Evolutionary conservation across 2,113 vertebrate genomes (phyloP).

Genomic region (Chloropsis cyanopogon): DNA sequence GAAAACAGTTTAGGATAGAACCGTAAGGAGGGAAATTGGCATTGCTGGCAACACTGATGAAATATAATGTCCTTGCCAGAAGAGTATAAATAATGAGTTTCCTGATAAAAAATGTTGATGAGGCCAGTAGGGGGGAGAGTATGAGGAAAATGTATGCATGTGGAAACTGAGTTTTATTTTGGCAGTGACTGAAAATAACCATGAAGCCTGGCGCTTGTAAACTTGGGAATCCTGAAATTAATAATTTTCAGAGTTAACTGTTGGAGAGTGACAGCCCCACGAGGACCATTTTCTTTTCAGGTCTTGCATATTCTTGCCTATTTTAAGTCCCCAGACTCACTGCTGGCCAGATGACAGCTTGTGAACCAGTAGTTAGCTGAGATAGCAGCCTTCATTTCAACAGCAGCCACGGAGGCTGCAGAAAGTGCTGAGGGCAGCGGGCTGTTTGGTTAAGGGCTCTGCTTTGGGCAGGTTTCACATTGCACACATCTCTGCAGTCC

Average conservation of each 20-base stretch:
- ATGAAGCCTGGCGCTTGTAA: constrained; percentile 42
- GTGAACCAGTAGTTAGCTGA: neutral
- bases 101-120: constrained; percentile 56
- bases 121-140: constrained; percentile 11
- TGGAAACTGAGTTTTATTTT: constrained; percentile 62
- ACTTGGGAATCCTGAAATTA: constrained; percentile 52
- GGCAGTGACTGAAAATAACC: constrained; percentile 29
- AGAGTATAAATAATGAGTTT: constrained; percentile 54
- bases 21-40: constrained; percentile 27
- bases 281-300: constrained; percentile 12
- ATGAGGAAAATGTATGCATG: constrained; percentile 31
- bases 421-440: neutral
- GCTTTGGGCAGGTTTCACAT: neutral
- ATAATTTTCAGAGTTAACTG: constrained; percentile 39
- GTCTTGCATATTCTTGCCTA: neutral
- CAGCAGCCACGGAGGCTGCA: neutral
- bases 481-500: neutral
- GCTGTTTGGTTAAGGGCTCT: neutral
- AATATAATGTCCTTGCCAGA: constrained; percentile 50
- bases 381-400: neutral
- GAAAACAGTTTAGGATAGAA: constrained; percentile 32
- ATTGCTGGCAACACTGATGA: constrained; percentile 47
- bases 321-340: neutral
- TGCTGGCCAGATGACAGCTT: neutral
- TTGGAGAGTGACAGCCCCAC: neutral